Base-by-base conservation (phyloP, 2,888 invertebrate genomes). In the Anorthoa munda region DNA sequence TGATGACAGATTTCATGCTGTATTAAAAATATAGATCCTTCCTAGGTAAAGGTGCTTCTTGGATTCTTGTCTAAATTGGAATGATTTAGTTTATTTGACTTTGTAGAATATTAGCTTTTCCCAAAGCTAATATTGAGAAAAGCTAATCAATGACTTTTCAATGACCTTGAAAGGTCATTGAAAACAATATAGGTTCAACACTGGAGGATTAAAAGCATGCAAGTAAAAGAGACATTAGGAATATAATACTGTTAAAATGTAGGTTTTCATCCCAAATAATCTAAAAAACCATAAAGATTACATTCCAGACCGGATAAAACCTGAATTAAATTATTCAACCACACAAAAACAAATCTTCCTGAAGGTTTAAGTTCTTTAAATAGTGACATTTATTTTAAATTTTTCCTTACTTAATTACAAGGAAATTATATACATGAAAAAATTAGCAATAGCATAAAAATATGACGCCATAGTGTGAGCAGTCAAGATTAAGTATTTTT, bases 101-200 rank as follows among this genome's bases (percentile, higher is more conserved):
- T 78, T 76, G 79, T 26, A 23, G 23, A 74, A 31, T 75, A 61
- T 65, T 74, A 61, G 39, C 80, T 73, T 72, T 81, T 69, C 66
- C 72, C 82, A 84, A 89, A 90, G 88, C n/a, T n/a, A n/a, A n/a
- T n/a, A n/a, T n/a, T n/a, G n/a, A n/a, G n/a, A n/a, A n/a, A n/a
- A n/a, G n/a, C n/a, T n/a, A n/a, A n/a, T n/a, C n/a, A n/a, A n/a
- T n/a, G n/a, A n/a, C n/a, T n/a, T n/a, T n/a, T n/a, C n/a, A n/a
- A 87, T 93, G 93, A 95, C 95, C 95, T 95, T 95, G 92, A 92
- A 90, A 93, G 95, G 95, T 95, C 94, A 90, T 75, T 70, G 77
- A 74, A 67, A 67, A 75, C 31, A 70, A 66, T 31, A 60, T 51
- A 13, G 3, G 11, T 58, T n/a, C 11, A 53, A 18, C n/a, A 46